These are phyloP conservation scores for Rhyacophila evoluta DNA, from an alignment of 2,888 invertebrate genomes.

Conservation along the genomic window DNA sequence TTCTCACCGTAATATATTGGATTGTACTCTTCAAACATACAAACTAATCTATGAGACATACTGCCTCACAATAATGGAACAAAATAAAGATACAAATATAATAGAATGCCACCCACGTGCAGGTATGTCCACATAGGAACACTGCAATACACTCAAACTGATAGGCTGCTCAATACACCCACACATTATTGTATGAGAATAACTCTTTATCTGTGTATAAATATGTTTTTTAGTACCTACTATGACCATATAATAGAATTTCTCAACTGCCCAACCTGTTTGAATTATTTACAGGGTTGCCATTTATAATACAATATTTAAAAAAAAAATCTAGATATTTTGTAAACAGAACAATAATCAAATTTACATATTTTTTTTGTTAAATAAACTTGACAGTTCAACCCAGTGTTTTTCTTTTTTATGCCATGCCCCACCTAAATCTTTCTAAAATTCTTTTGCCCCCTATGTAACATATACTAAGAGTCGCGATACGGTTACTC, in stretches of 20 bases:
- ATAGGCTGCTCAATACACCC: not conserved
- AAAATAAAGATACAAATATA: not conserved
- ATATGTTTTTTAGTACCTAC: not conserved
- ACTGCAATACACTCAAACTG: not conserved
- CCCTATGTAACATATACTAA: too few species aligned
- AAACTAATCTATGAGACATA: conserved; percentile 21
- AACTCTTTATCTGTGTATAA: not conserved
- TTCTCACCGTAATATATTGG: conserved; percentile 22
- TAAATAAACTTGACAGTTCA: too few species aligned
- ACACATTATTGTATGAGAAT: not conserved
- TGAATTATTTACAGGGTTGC: not conserved
- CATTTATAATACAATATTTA: too few species aligned
- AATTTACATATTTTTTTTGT: too few species aligned
- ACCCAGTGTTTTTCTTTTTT: too few species aligned
- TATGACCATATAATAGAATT: conserved; percentile 8
- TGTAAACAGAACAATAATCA: too few species aligned
- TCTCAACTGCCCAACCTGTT: conserved; percentile 21
- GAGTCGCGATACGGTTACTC: too few species aligned
- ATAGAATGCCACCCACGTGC: not conserved
- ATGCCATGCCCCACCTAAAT: too few species aligned
- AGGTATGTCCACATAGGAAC: not conserved
- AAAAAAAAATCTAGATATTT: too few species aligned
- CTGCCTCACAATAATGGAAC: conserved; percentile 1
- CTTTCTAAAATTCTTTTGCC: too few species aligned
- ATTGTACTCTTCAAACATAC: not conserved